Conservation (phyloP, 2,888 invertebrate genomes). For the Callyntrura sp. region DNA sequence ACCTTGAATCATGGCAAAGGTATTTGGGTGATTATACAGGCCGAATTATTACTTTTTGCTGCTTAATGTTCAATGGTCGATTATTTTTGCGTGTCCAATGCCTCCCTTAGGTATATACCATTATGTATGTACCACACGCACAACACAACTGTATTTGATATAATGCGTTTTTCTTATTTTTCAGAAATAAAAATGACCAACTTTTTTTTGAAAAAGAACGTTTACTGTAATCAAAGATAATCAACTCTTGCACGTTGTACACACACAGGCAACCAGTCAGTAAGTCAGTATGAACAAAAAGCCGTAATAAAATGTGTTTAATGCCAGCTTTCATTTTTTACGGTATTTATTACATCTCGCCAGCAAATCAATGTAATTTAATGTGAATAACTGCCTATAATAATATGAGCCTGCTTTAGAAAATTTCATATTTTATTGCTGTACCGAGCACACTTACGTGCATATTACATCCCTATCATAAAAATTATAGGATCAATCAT, state of each 20-base stretch:
- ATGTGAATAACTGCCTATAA: conserved; percentile 25
- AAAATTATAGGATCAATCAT: neutral
- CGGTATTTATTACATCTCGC: conserved; percentile 50
- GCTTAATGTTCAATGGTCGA: neutral
- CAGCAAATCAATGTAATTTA: conserved; percentile 62
- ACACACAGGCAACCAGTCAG: neutral
- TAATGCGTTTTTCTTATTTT: neutral
- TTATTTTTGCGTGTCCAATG: conserved; percentile 15
- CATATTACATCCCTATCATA: neutral
- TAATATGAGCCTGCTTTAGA: neutral
- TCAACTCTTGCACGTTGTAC: neutral
- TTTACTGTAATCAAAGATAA: neutral
- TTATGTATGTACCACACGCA: conserved; percentile 10
- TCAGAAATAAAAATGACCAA: neutral
- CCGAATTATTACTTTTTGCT: neutral
- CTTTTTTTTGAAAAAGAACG: neutral
- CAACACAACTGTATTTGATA: neutral
- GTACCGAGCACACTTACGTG: neutral
- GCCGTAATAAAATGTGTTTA: conserved; percentile 12
- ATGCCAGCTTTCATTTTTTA: conserved; percentile 54
- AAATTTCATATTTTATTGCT: neutral
- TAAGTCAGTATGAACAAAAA: conserved; percentile 15
- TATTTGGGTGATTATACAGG: conserved; percentile 12
- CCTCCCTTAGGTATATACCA: neutral
- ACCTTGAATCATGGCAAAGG: neutral